phyloP scores from a whole-genome alignment of 2,888 invertebrate genomes.

The Desoria tigrina region DNA sequence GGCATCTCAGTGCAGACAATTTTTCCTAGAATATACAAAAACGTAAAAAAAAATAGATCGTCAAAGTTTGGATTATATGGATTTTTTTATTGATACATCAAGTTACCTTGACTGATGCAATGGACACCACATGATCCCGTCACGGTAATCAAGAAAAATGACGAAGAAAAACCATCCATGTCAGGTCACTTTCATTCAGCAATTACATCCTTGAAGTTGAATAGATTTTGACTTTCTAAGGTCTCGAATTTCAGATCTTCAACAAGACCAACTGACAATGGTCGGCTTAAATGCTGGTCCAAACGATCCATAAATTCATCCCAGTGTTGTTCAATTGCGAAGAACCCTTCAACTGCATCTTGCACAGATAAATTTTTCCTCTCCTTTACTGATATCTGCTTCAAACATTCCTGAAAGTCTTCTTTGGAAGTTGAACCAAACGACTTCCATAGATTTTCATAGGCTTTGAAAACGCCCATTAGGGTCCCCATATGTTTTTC shows the following conservation, averaged over 20 bases:
- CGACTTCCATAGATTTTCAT: conserved; percentile 4
- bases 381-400: neutral
- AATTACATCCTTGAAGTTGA: conserved; percentile 15
- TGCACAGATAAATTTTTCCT: conserved; percentile 15
- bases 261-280: neutral
- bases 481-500: neutral
- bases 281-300: conserved; percentile 25
- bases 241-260: neutral
- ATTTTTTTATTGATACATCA: neutral
- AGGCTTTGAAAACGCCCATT: neutral
- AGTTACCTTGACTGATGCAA: conserved; percentile 47
- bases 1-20: conserved; percentile 31
- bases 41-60: neutral
- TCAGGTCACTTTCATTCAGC: conserved; percentile 13
- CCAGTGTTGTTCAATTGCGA: conserved; percentile 31
- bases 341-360: conserved; percentile 40
- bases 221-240: neutral
- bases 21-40: neutral
- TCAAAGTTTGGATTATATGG: neutral
- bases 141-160: conserved; percentile 55
- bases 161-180: conserved; percentile 53
- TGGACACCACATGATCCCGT: conserved; percentile 53
- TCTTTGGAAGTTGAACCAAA: conserved; percentile 6
- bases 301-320: conserved; percentile 37
- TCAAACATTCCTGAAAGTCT: conserved; percentile 16